Base-by-base conservation (phyloP, 2,888 invertebrate species). In the Deilephila elpenor region DNA sequence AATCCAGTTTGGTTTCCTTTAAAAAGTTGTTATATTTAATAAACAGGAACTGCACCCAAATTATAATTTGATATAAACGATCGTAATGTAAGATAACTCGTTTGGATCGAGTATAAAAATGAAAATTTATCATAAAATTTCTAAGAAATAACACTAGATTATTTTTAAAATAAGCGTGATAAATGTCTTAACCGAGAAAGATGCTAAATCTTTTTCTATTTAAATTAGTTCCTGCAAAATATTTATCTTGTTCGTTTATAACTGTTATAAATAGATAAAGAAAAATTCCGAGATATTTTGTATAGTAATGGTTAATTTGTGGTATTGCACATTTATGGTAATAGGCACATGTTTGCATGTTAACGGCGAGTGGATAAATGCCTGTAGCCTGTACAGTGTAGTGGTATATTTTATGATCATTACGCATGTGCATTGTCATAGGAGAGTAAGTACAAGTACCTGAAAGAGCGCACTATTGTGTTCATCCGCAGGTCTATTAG, bases 401-500 rank as follows among this genome's bases (percentile, higher is more conserved):
- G 59, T 29, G 29, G 32, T 71, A 59, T 71, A 59, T 71, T 60
- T 60, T 51, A 37, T 61, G 29, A 25, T 71, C 20, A 59, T 59
- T 61, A 62, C 51, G 53, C 34, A 62, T 20, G 34, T 37, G 32
- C 34, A 70, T 37, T 59, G 59, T 51, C 37, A 64, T 56, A 25
- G 44, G 51, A 37, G 19, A 34, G 34, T 32, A 61, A 25, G 53
- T 51, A 59, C 60, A 73, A 71, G 70, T 95, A 99, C 99, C 97
- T 97, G 94, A 98, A 98, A 74, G 98, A 97, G 78, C 97, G 96
- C 77, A 98, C 96, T 76, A 99, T 97, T 91, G 98, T 97, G 94
- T 98, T 99, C 97, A 97, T 98, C 88, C 99, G 96, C 78, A 99
- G 95, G 94, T 99, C 99, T 89, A 99, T 96, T 74, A 99, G 95